Evolutionary conservation across 2,888 invertebrate genomes (phyloP).

Genomic region (Drosophila macrospina): DNA sequence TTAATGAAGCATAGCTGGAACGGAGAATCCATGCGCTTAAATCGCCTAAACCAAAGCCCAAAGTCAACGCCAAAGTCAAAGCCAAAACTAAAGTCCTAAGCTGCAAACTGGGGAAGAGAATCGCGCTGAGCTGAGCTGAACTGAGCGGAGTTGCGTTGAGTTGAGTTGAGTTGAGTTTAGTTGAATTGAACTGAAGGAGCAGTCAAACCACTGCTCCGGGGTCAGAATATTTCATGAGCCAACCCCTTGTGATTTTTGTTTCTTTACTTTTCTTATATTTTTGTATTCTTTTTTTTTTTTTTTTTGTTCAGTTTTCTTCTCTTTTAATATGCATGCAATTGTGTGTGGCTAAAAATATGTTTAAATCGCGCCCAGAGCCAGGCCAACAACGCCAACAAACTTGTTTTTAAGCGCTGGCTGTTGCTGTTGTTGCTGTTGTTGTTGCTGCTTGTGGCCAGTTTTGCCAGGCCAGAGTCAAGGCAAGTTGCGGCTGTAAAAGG

Average conservation of each 20-base stretch:
- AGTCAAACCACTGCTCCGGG: constrained; percentile 76
- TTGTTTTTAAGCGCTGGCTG: constrained; percentile 41
- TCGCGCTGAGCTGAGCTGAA: neutral
- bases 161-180: neutral
- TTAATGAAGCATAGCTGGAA: constrained; percentile 64
- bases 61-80: constrained; percentile 16
- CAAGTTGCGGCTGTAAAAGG: constrained; percentile 63
- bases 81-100: constrained; percentile 31
- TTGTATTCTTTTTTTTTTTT: constrained; percentile 15
- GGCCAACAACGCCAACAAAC: constrained; percentile 49
- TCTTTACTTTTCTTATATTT: no score
- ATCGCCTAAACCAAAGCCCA: constrained; percentile 45
- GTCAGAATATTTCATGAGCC: constrained; percentile 77
- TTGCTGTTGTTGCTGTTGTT: constrained; percentile 25
- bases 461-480: constrained; percentile 71
- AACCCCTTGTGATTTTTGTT: constrained; percentile 46
- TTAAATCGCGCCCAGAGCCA: constrained; percentile 78
- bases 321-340: constrained; percentile 79
- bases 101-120: neutral
- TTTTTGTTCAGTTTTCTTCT: no score
- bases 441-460: constrained; percentile 57
- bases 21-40: constrained; percentile 54
- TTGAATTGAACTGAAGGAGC: constrained; percentile 33
- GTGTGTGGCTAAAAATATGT: constrained; percentile 79
- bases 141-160: neutral